phyloP scores from a whole-genome alignment of 92 coral and sea anemone genomes.

The Parazoanthus darwini region DNA sequence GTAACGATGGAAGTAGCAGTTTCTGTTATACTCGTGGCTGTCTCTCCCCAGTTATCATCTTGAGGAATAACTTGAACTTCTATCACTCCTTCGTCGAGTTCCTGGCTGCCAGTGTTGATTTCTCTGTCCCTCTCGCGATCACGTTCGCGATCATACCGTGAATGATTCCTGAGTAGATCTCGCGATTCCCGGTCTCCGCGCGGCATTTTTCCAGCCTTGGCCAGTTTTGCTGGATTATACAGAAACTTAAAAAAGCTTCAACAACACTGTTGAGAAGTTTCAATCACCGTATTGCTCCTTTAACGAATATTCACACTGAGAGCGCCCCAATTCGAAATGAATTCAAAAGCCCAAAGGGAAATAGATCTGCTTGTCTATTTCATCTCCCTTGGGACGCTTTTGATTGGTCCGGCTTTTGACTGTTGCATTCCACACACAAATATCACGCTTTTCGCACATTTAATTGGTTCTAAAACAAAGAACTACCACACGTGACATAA shows the following conservation, averaged over 20 bases:
- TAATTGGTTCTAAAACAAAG: slow-evolving; percentile 33
- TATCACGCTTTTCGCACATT: slow-evolving; percentile 8
- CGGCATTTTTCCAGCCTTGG: slow-evolving; percentile 58
- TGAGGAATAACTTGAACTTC: slow-evolving; percentile 99
- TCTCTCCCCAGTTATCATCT: slow-evolving; percentile 99
- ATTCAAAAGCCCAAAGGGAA: slow-evolving; percentile 34
- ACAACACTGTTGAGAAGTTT: slow-evolving; percentile 4
- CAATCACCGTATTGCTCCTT: neutral
- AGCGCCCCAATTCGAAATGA: slow-evolving; percentile 42
- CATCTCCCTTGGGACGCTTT: slow-evolving; percentile 63
- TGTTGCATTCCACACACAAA: slow-evolving; percentile 29
- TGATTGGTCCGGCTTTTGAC: slow-evolving; percentile 69
- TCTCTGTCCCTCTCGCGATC: slow-evolving; percentile 65
- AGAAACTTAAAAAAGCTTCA: slow-evolving; percentile 3
- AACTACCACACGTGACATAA: slow-evolving; percentile 15
- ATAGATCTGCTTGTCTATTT: slow-evolving; percentile 28
- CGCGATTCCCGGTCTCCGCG: slow-evolving; percentile 62
- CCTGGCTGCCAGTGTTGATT: slow-evolving; percentile 76
- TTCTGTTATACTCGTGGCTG: slow-evolving; percentile 97
- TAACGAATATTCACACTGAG: slow-evolving; percentile 18
- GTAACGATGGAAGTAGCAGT: slow-evolving; percentile 96
- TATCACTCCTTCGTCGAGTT: slow-evolving; percentile 96
- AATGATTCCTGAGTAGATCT: slow-evolving; percentile 40
- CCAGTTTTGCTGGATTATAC: neutral
- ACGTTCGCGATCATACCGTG: slow-evolving; percentile 62